These are phyloP conservation scores for Mesorhabditis sp. DNA, from an alignment of 2,888 invertebrate species.

Conservation along the genomic window DNA sequence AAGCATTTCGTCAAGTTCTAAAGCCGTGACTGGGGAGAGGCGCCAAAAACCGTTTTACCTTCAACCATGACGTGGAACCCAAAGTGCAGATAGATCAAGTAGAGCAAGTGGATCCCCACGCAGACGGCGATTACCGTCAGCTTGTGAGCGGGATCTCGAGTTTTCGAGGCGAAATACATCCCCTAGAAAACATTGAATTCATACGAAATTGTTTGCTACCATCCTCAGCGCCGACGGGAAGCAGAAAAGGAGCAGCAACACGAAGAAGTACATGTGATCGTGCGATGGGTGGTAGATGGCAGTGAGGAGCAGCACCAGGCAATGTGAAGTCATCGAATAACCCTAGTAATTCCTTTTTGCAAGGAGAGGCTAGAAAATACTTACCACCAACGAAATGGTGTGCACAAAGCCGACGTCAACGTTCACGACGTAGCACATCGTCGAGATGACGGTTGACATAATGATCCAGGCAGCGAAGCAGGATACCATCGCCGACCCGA, in stretches of 20 bases:
- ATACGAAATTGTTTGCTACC: conserved; percentile 48
- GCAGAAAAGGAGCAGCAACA: conserved; percentile 60
- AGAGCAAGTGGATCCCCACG: conserved; percentile 59
- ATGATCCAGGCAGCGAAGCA: conserved; percentile 64
- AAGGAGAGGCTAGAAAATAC: conserved; percentile 23
- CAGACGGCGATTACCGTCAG: conserved; percentile 36
- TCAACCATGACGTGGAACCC: conserved; percentile 62
- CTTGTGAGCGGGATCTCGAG: conserved; percentile 25
- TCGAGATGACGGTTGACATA: conserved; percentile 59
- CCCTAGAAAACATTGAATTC: conserved; percentile 19
- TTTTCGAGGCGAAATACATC: conserved; percentile 25
- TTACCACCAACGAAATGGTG: conserved; percentile 61
- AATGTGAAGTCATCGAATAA: conserved; percentile 62
- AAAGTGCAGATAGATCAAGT: conserved; percentile 63
- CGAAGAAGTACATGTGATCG: conserved; percentile 61
- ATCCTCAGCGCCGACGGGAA: conserved; percentile 61
- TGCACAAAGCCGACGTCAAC: conserved; percentile 60
- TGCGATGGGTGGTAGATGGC: conserved; percentile 61
- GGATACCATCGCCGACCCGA: conserved; percentile 63
- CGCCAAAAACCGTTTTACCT: conserved; percentile 39
- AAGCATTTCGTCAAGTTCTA: conserved; percentile 30
- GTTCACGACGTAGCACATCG: conserved; percentile 57
- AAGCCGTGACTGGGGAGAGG: neutral
- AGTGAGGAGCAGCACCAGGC: conserved; percentile 61
- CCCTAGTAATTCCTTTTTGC: conserved; percentile 49